A percentile compares a stretch with the other conserved stretches of the same genome.
phyloP scores from a whole-genome alignment of 1,140 invertebrate genomes.

The Phortica variegata region DNA sequence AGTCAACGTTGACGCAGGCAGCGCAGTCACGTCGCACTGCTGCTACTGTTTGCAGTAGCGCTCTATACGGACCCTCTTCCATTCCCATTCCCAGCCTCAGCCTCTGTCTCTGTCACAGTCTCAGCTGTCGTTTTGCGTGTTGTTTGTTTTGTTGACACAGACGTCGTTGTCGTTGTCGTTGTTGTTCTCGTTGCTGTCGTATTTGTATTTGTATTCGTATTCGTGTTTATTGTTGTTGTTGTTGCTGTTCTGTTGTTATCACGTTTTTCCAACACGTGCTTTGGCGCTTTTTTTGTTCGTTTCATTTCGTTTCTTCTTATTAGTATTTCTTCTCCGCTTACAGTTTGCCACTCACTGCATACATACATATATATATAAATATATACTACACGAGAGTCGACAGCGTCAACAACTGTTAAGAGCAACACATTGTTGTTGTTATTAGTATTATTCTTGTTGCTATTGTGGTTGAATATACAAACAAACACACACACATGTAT shows the following conservation, averaged over 20 bases:
- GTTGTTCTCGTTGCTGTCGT: slow-evolving; percentile 30
- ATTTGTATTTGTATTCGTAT: slow-evolving; percentile 11
- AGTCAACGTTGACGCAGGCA: too few species aligned
- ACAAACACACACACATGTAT: too few species aligned
- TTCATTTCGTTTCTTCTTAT: neutral
- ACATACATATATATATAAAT: too few species aligned
- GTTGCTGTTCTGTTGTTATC: slow-evolving; percentile 48
- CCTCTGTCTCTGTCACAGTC: too few species aligned
- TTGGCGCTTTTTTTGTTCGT: slow-evolving; percentile 15
- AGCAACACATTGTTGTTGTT: too few species aligned
- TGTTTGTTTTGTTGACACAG: slow-evolving; percentile 14
- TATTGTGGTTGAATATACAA: neutral
- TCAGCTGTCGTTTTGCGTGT: neutral
- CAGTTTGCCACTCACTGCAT: too few species aligned
- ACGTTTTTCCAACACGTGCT: slow-evolving; percentile 55
- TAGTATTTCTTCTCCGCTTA: too few species aligned
- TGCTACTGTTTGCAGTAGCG: slow-evolving; percentile 1
- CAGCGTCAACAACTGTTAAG: too few species aligned
- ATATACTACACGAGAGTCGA: too few species aligned
- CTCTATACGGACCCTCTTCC: too few species aligned
- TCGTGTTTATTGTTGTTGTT: slow-evolving; percentile 51
- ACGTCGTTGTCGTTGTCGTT: slow-evolving; percentile 5
- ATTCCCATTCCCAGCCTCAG: too few species aligned
- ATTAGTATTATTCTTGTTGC: neutral
- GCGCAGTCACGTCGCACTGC: neutral